Evolutionary conservation across 1,140 invertebrate species (phyloP).

Genomic region (Drosophila ercepeae): DNA sequence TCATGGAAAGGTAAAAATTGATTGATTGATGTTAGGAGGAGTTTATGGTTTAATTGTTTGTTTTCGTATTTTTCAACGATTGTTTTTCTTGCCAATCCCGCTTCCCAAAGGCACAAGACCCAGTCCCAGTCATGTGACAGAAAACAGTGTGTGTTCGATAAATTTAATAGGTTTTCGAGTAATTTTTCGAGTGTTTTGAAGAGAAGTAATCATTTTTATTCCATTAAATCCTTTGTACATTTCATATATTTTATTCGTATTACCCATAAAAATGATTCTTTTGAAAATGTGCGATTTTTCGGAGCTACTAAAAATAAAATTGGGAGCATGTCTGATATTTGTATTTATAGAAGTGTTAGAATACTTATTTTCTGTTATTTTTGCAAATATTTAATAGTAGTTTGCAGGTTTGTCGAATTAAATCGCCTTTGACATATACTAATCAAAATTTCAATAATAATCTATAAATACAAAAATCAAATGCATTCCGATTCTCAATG

Average conservation of each 20-base stretch:
- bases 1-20: background rate
- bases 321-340: slow-evolving; percentile 8
- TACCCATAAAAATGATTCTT: background rate
- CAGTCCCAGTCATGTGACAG: slow-evolving; percentile 1
- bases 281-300: slow-evolving; percentile 15
- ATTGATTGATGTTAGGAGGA: background rate
- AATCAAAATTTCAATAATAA: too few species aligned
- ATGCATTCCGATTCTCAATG: background rate
- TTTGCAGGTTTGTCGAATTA: background rate
- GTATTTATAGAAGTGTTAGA: slow-evolving; percentile 19
- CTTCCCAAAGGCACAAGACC: background rate
- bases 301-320: slow-evolving; percentile 33
- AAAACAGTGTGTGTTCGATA: background rate
- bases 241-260: background rate
- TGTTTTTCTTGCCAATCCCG: background rate
- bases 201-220: too few species aligned
- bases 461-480: background rate
- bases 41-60: background rate
- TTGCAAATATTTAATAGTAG: slow-evolving; percentile 13
- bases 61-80: background rate
- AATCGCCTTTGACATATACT: too few species aligned
- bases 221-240: too few species aligned
- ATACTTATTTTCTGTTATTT: background rate
- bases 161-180: background rate
- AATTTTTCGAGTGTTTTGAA: too few species aligned